Evolutionary conservation across 2,113 vertebrate genomes (phyloP).

Genomic region (Daphoenositta chrysoptera): DNA sequence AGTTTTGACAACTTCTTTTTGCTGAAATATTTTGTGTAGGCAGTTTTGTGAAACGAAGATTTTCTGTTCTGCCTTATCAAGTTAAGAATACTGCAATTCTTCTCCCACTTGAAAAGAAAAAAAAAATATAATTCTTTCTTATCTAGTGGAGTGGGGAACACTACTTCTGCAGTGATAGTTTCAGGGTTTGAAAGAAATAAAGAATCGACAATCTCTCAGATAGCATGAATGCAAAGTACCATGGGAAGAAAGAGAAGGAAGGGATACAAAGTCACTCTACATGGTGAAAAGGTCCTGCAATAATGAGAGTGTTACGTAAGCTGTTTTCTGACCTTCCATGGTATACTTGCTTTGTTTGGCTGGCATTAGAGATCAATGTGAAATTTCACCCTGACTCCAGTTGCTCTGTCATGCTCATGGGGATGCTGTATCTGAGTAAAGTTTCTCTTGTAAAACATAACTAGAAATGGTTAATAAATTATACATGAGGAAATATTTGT

Average conservation of each 20-base stretch:
- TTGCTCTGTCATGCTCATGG: not conserved
- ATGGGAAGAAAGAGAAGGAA: not conserved
- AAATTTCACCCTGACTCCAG: not conserved
- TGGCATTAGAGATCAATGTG: slow-evolving; percentile 23
- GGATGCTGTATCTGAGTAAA: not conserved
- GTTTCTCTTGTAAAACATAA: slow-evolving; percentile 15
- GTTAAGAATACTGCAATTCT: not conserved
- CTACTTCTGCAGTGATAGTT: not conserved
- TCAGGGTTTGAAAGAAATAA: not conserved
- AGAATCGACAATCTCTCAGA: not conserved
- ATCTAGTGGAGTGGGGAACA: not conserved
- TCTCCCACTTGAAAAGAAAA: not conserved
- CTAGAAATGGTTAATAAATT: slow-evolving; percentile 63
- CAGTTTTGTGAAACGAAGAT: not conserved
- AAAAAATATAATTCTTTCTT: not conserved
- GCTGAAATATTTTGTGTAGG: not conserved
- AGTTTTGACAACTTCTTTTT: not conserved
- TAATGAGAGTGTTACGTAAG: not conserved
- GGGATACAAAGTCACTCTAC: not conserved
- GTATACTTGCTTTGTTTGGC: not conserved
- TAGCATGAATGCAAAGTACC: not conserved
- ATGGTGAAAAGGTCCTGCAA: not conserved
- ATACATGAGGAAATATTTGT: slow-evolving; percentile 37
- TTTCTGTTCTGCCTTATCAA: not conserved
- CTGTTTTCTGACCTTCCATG: slow-evolving; percentile 26